Conservation (phyloP, 2,113 vertebrate species). For the Tor tambroides region DNA sequence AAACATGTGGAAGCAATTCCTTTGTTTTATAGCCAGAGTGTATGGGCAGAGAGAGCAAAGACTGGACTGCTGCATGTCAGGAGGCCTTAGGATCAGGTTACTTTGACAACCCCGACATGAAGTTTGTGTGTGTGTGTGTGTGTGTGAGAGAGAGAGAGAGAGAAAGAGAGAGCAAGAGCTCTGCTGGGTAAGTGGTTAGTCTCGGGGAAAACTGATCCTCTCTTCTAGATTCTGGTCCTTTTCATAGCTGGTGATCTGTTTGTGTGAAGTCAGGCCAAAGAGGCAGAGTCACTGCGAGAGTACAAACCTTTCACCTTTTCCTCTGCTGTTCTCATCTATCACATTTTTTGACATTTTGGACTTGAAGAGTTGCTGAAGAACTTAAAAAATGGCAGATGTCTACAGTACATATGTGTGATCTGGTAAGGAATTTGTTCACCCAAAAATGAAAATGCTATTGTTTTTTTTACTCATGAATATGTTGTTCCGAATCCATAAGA, state of each 20-base stretch:
- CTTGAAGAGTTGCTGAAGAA: not conserved
- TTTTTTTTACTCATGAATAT: not conserved
- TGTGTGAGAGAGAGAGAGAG: not conserved
- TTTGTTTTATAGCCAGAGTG: constrained; percentile 99
- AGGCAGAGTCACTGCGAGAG: constrained; percentile 33
- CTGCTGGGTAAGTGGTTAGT: constrained; percentile 28
- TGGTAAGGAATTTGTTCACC: not conserved
- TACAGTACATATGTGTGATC: not conserved
- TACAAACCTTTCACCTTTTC: constrained; percentile 37
- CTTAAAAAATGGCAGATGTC: not conserved
- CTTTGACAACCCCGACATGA: constrained; percentile 89
- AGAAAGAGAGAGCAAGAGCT: too few relatives aligned
- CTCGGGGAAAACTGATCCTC: constrained; percentile 42
- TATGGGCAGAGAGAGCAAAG: constrained; percentile 90
- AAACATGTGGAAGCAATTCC: constrained; percentile 99
- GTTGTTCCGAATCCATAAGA: not conserved
- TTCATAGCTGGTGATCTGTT: constrained; percentile 42
- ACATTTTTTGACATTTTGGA: not conserved
- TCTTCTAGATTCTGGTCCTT: constrained; percentile 40
- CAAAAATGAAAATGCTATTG: not conserved
- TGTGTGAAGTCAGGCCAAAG: constrained; percentile 46
- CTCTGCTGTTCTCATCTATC: constrained; percentile 35
- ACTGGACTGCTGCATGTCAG: constrained; percentile 99
- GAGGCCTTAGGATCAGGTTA: constrained; percentile 98
- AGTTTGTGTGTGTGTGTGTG: constrained; percentile 26